Percentiles rank a stretch among this genome's conserved stretches.
Conservation (phyloP, 1,140 invertebrate species). For the Lasioglossum albipes region DNA sequence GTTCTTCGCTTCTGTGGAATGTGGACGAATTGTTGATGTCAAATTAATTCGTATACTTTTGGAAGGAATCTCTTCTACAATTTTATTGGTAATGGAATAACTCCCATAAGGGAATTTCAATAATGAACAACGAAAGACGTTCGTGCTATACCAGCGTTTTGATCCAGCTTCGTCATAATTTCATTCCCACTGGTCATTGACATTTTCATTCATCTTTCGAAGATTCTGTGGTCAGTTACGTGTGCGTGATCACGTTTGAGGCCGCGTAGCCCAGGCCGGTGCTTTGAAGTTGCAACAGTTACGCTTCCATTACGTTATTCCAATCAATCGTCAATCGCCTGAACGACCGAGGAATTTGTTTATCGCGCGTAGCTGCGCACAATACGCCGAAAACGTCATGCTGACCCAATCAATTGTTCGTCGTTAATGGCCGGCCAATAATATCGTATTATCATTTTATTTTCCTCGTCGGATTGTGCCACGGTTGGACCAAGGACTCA, state of each 20-base stretch:
- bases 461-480: slow-evolving; percentile 34
- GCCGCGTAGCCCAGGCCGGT: not conserved
- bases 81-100: too few relatives aligned
- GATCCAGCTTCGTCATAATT: not conserved
- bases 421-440: slow-evolving; percentile 49
- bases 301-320: slow-evolving; percentile 16
- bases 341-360: slow-evolving; percentile 62
- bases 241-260: too few relatives aligned
- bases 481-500: not conserved
- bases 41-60: too few relatives aligned
- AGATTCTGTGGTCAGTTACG: not conserved
- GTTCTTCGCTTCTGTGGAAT: too few relatives aligned
- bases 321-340: slow-evolving; percentile 60
- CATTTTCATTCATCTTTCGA: not conserved
- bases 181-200: too few relatives aligned
- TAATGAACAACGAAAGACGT: too few relatives aligned
- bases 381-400: slow-evolving; percentile 53
- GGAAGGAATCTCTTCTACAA: too few relatives aligned
- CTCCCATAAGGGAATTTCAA: too few relatives aligned
- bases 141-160: too few relatives aligned
- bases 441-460: slow-evolving; percentile 62
- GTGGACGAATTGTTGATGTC: too few relatives aligned
- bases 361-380: slow-evolving; percentile 54
- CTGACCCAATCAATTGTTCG: slow-evolving; percentile 43
- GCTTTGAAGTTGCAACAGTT: slow-evolving; percentile 1